These are phyloP conservation scores for Apostichopus parvimensis DNA, from an alignment of 35 echinoderm and acorn worm species.

Conservation along the genomic window DNA sequence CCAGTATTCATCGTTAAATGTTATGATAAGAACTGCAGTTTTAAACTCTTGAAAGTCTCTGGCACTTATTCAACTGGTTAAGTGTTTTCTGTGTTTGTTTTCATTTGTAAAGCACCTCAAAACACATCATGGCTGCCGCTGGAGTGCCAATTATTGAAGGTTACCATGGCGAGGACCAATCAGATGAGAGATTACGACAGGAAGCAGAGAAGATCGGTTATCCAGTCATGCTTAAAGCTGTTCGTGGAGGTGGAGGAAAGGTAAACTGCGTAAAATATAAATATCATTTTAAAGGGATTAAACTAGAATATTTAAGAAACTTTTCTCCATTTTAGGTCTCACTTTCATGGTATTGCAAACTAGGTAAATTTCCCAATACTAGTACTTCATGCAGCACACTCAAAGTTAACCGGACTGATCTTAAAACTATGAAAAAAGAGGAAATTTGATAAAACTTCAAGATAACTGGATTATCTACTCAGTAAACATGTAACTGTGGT, in stretches of 20 bases:
- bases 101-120: slow-evolving; percentile 72
- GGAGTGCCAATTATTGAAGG: slow-evolving; percentile 98
- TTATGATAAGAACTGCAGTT: neutral
- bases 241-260: slow-evolving; percentile 94
- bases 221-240: slow-evolving; percentile 94
- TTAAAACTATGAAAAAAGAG: too few relatives aligned
- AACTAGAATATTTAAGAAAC: too few relatives aligned
- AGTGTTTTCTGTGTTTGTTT: neutral
- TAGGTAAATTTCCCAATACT: too few relatives aligned
- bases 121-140: slow-evolving; percentile 93
- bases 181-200: slow-evolving; percentile 81
- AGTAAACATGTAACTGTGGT: too few relatives aligned
- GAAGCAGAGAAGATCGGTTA: slow-evolving; percentile 86
- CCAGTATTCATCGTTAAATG: neutral
- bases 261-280: slow-evolving; percentile 4
- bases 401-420: too few relatives aligned
- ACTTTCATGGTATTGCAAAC: too few relatives aligned
- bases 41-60: neutral
- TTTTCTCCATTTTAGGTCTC: too few relatives aligned
- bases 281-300: too few relatives aligned
- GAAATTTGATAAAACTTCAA: too few relatives aligned
- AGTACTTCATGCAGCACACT: too few relatives aligned
- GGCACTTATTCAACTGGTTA: neutral
- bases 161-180: slow-evolving; percentile 99
- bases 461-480: too few relatives aligned